A percentile compares a stretch with the other conserved stretches of the same genome.
These are phyloP conservation scores for Metopolophium dirhodum DNA, from an alignment of 1,140 invertebrate genomes.

Conservation along the genomic window DNA sequence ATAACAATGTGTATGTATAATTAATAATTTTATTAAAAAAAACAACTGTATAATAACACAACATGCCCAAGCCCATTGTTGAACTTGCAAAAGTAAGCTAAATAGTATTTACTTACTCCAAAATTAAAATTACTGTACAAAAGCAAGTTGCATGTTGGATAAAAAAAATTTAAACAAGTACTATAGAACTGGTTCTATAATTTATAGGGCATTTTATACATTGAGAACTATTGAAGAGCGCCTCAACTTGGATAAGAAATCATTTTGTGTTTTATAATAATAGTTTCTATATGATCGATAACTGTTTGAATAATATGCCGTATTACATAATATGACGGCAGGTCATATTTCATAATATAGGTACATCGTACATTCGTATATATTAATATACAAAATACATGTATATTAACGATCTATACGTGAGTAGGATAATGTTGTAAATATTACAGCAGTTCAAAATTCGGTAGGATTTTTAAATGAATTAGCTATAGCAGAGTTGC, in stretches of 20 bases:
- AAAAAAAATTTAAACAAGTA: neutral
- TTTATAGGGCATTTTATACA: neutral
- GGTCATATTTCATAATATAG: too few species aligned
- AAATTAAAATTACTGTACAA: neutral
- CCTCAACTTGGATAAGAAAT: neutral
- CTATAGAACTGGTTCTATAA: neutral
- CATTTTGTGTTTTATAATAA: neutral
- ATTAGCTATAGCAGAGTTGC: too few species aligned
- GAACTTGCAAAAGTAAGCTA: neutral
- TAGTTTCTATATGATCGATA: neutral
- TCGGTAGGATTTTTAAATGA: neutral
- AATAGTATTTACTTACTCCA: neutral
- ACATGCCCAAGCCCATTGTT: neutral
- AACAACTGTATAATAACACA: neutral
- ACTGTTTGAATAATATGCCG: neutral
- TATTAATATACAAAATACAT: neutral
- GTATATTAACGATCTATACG: neutral
- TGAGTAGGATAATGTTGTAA: neutral
- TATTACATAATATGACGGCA: too few species aligned
- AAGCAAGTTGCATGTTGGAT: neutral
- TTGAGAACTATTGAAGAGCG: too few species aligned
- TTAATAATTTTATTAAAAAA: too few species aligned
- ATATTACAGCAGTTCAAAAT: neutral
- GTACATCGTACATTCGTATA: too few species aligned
- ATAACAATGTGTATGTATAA: too few species aligned